Conservation (phyloP, 2,113 vertebrate species). For the Mesoclemmys tuberculata region DNA sequence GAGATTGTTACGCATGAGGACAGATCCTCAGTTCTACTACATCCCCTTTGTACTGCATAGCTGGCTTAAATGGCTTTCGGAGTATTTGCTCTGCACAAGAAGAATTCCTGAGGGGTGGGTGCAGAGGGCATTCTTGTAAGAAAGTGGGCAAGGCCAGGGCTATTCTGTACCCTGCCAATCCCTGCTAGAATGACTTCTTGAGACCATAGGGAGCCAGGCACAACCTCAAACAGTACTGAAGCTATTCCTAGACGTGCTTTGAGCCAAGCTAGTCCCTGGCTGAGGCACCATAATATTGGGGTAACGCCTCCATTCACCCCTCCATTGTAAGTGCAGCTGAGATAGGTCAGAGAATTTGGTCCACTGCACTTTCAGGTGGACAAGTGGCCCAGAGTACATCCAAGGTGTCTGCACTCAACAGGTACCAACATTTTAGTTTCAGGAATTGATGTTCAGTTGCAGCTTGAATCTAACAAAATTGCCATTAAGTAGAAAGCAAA, state of each 20-base stretch:
- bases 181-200: background rate
- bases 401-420: background rate
- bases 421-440: background rate
- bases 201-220: background rate
- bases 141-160: accelerated
- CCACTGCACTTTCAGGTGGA: background rate
- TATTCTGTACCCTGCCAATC: background rate
- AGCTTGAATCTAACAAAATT: background rate
- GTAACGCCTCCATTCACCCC: background rate
- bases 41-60: background rate
- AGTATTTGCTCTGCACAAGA: background rate
- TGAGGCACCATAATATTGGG: accelerated
- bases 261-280: background rate
- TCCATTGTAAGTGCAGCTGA: accelerated
- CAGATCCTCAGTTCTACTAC: background rate
- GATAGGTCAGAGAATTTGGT: background rate
- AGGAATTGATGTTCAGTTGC: background rate
- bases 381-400: accelerated
- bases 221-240: background rate
- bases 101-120: accelerated
- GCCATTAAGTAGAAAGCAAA: background rate
- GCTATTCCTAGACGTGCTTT: background rate
- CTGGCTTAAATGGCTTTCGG: background rate
- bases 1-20: background rate
- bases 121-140: background rate